Base-by-base conservation (phyloP, 1,140 invertebrate genomes). In the Procambarus virginalis region DNA sequence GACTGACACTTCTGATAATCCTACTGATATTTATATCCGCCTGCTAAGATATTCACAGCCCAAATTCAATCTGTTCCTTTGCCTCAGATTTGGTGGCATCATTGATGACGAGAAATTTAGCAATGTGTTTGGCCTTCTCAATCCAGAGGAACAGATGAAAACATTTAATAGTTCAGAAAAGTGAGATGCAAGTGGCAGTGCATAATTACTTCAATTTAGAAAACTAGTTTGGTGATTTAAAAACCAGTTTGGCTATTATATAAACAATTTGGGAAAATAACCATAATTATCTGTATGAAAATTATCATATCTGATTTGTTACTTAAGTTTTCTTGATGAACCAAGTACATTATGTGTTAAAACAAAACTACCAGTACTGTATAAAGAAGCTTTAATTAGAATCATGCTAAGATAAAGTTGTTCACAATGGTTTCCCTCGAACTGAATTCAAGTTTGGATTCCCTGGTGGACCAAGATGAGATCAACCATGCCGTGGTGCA, bases 401-500 rank as follows among this genome's bases (percentile, higher is more conserved):
- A 79, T 10, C 46, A 79, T 49, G 51, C 77, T 49, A 79, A 48
- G 20, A 79, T 51, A 48, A 77, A 14, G 5, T 48, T 2, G 2
- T 10, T 58, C 22, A 76, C 34, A 6, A 76, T 80, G 49, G 78
- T 45, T 12, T 70, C 89, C 10, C 48, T 80, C 14, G 64, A 78
- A 3, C 34, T 90, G 70, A 48, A 73, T 20, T 46, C 55, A 20
- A 80, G 76, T 64, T 81, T 90, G 20, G 17, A 86, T 14, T 48
- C 48, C 6, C 64, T 90, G 10, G 89, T 90, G 45, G 86, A 92
- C 34, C 87, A 92, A 64, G 92, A 92, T 86, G 92, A 93, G 70
- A 86, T 93, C 4, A 91, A 86, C 46, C 93, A 94, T 84, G 94
- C 94, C 89, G 94, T 95, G 3, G 93, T 95, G 77, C 92, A 94